phyloP scores from a whole-genome alignment of 2,113 vertebrate genomes.

The Xerus inauris region DNA sequence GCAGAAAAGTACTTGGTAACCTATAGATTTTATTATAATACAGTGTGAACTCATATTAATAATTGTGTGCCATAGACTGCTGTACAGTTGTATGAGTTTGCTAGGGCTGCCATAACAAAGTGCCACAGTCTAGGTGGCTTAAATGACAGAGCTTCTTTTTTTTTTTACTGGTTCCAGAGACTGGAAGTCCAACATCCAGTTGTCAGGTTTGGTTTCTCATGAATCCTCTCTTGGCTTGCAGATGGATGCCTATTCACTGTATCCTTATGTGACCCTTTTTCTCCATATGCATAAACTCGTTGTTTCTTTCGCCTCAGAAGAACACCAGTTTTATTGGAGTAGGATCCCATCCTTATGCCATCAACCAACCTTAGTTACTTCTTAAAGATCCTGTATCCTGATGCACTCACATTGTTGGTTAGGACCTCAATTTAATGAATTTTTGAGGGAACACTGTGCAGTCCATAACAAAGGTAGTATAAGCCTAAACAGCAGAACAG shows the following conservation, averaged over 20 bases:
- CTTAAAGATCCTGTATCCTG: neutral
- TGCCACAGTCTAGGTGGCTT: no score
- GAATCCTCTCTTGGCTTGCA: neutral
- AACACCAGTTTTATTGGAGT: neutral
- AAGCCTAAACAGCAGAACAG: neutral
- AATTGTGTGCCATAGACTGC: neutral
- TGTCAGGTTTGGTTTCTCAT: slow-evolving; percentile 15
- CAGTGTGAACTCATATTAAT: neutral
- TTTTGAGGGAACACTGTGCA: slow-evolving; percentile 8
- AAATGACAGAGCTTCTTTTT: no score
- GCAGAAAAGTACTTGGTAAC: neutral
- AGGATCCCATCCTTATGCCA: neutral
- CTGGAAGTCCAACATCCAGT: neutral
- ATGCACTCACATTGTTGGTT: neutral
- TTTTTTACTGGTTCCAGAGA: neutral
- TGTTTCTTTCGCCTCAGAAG: neutral
- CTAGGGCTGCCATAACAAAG: neutral
- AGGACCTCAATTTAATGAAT: neutral
- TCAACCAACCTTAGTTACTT: neutral
- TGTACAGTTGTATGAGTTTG: neutral
- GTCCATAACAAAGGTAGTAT: neutral
- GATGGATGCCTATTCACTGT: neutral
- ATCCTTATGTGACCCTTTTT: neutral
- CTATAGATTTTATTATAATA: neutral
- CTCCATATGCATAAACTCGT: neutral